These are phyloP conservation scores for Drosophila paramelanica DNA, from an alignment of 2,888 invertebrate genomes.

Conservation along the genomic window DNA sequence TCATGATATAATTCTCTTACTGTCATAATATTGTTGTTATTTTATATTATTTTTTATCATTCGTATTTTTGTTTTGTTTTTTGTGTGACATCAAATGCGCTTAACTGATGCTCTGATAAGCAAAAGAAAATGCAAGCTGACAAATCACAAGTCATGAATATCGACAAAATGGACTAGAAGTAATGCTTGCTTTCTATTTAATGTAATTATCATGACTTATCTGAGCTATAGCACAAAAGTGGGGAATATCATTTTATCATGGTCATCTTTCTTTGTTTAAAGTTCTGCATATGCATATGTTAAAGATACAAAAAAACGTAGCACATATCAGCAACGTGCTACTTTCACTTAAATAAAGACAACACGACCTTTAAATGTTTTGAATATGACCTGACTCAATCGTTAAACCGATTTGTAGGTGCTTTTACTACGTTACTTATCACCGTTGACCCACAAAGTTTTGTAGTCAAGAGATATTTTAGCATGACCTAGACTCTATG, in stretches of 20 bases:
- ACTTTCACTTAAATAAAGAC: slow-evolving; percentile 29
- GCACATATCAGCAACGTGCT: slow-evolving; percentile 34
- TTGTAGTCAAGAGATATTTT: neutral
- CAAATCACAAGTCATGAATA: slow-evolving; percentile 36
- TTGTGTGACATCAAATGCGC: slow-evolving; percentile 54
- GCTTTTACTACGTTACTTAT: slow-evolving; percentile 8
- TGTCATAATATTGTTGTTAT: slow-evolving; percentile 48
- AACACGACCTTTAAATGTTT: slow-evolving; percentile 2
- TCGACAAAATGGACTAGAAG: slow-evolving; percentile 19
- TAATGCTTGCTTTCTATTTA: slow-evolving; percentile 20
- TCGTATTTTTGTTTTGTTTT: slow-evolving; percentile 16
- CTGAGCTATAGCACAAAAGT: neutral
- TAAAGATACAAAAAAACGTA: slow-evolving; percentile 21
- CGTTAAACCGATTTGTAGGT: slow-evolving; percentile 7
- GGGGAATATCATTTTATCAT: slow-evolving; percentile 14
- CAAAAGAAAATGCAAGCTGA: slow-evolving; percentile 31
- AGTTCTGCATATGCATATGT: slow-evolving; percentile 2
- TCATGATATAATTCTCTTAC: slow-evolving; percentile 43
- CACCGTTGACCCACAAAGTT: slow-evolving; percentile 18
- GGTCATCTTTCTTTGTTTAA: slow-evolving; percentile 14
- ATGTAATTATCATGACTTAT: slow-evolving; percentile 23
- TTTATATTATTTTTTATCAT: slow-evolving; percentile 22
- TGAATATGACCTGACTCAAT: slow-evolving; percentile 24
- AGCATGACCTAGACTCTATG: neutral
- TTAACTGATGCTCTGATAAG: slow-evolving; percentile 49